Base-by-base conservation (phyloP, 2,888 invertebrate species). In the Sthenelais limicola region DNA sequence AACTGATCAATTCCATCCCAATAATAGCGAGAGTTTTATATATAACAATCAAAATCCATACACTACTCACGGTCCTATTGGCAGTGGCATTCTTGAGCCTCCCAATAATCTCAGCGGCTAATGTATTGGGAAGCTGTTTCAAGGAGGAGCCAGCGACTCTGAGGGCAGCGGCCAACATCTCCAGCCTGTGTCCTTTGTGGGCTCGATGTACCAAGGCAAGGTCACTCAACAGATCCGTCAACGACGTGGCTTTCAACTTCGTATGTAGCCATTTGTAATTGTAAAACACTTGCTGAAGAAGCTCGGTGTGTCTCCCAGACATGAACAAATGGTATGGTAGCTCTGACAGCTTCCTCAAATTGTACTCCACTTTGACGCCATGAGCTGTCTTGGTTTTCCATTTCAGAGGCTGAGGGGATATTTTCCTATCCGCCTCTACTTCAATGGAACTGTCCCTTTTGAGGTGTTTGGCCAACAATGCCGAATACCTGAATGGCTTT, bases 181-280 rank as follows among this genome's bases (percentile, higher is more conserved):
- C 68, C 21, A 78, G 18, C 30, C 32, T 24, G 62, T 58, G 71
- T 9, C 58, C 62, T 30, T 47, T 71, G 35, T 62, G 43, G 5
- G 47, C 47, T 4, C 33, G 58, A 33, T 62, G 47, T 5, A 62
- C 71, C 62, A 71, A 24, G 3, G 75, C 76, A 83, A 96, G 97
- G 88, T 98, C 98, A 4, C 95, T 93, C 3, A 98, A 89, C 0
- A 97, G 93, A 0, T 96, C 93, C 88, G 97, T 97, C n/a, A 98
- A 89, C 0, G 98, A 97, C 81, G 97, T 97, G 81, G 95, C 95
- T 78, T 93, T 94, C 0, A 97, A 90, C 84, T 97, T 98, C 0
- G 96, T 96, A 84, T 96, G 95, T 0, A 98, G 90, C 96, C 97
- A 98, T 83, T 96, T 94, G 85, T 97, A 98, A 88, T 97, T 97